These are phyloP conservation scores for Poecilia velifera DNA, from an alignment of 2,797 vertebrate species.

Conservation along the genomic window DNA sequence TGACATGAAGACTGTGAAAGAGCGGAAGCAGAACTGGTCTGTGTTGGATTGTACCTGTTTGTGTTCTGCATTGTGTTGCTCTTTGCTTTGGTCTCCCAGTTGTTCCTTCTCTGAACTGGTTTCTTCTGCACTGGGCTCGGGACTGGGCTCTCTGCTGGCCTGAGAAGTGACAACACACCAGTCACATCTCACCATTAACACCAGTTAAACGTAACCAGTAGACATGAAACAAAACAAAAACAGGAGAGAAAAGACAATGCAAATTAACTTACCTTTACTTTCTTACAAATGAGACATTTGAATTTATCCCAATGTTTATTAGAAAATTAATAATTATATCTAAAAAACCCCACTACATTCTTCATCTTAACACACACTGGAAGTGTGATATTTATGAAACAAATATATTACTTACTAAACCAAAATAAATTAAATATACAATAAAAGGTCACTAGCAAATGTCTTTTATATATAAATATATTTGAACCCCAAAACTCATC, in stretches of 20 bases:
- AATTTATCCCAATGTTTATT: neutral
- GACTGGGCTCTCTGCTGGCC: slow-evolving; percentile 50
- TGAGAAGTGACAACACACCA: slow-evolving; percentile 15
- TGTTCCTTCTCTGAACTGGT: slow-evolving; percentile 33
- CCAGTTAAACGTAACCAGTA: too few relatives aligned
- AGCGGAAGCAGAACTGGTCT: slow-evolving; percentile 15
- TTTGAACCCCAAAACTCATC: too few relatives aligned
- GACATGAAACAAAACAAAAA: too few relatives aligned
- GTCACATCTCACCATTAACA: neutral
- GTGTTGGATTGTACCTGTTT: slow-evolving; percentile 56
- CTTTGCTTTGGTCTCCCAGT: slow-evolving; percentile 21
- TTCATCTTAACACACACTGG: too few relatives aligned
- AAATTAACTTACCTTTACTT: too few relatives aligned
- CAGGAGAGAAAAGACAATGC: too few relatives aligned
- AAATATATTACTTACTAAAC: too few relatives aligned
- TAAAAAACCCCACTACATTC: neutral
- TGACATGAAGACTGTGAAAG: neutral
- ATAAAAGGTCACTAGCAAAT: too few relatives aligned
- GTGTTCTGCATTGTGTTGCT: slow-evolving; percentile 46
- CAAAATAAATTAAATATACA: too few relatives aligned
- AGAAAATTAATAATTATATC: neutral
- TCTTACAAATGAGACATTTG: too few relatives aligned
- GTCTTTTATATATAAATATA: too few relatives aligned
- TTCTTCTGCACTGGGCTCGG: slow-evolving; percentile 34
- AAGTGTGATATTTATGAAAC: too few relatives aligned